Evolutionary conservation across 2,797 vertebrate genomes (phyloP).

Genomic region (Falco concolor): DNA sequence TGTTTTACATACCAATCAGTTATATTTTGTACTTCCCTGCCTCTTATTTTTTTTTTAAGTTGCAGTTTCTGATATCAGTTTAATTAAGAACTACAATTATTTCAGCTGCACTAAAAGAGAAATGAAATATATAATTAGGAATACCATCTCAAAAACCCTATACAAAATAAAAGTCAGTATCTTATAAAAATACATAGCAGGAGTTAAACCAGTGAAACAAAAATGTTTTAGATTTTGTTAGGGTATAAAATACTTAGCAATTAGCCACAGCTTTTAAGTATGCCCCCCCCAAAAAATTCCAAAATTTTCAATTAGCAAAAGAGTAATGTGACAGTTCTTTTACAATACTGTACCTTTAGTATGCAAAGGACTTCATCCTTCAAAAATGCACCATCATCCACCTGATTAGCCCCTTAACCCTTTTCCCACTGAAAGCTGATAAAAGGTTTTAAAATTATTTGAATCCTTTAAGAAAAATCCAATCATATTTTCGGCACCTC

Average conservation of each 20-base stretch:
- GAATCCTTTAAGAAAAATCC: slow-evolving; percentile 3
- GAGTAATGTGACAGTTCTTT: background rate
- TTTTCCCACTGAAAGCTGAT: background rate
- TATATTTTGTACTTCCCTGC: background rate
- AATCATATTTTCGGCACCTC: background rate
- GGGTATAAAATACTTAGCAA: slow-evolving; percentile 24
- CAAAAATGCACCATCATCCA: background rate
- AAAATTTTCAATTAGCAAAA: slow-evolving; percentile 6
- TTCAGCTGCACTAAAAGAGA: slow-evolving; percentile 61
- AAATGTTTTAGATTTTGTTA: slow-evolving; percentile 23
- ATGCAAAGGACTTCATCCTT: slow-evolving; percentile 64
- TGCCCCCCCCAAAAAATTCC: background rate
- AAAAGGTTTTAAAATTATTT: background rate
- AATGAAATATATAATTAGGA: slow-evolving; percentile 41
- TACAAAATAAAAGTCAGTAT: slow-evolving; percentile 42
- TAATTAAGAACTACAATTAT: slow-evolving; percentile 39
- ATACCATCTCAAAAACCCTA: slow-evolving; percentile 26
- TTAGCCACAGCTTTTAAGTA: slow-evolving; percentile 25
- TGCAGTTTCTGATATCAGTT: slow-evolving; percentile 50
- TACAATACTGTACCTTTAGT: slow-evolving; percentile 48
- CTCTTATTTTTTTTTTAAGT: slow-evolving; percentile 18
- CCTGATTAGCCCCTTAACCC: background rate
- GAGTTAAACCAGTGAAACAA: slow-evolving; percentile 26
- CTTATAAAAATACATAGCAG: slow-evolving; percentile 42
- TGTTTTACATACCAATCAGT: background rate